Evolutionary conservation across 2,113 vertebrate genomes (phyloP).

Genomic region (Triplophysa rosa): DNA sequence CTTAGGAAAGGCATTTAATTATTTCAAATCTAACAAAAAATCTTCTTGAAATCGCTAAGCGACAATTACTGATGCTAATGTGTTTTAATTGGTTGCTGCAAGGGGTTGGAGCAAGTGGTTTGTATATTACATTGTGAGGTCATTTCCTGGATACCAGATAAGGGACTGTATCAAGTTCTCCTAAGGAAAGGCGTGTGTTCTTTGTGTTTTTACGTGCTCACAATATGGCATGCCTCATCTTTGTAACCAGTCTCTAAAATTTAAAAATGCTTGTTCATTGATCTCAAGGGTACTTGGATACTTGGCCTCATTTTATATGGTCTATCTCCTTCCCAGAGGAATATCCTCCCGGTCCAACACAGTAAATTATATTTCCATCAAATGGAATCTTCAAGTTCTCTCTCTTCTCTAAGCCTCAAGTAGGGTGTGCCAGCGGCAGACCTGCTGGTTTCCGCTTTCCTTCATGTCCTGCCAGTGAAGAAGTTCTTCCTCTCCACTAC

Average conservation of each 20-base stretch:
- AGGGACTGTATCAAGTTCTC: neutral
- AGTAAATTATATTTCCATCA: slow-evolving; percentile 4
- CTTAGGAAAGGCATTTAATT: slow-evolving; percentile 16
- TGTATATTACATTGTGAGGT: slow-evolving; percentile 1
- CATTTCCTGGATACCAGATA: slow-evolving; percentile 43
- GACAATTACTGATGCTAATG: slow-evolving; percentile 18
- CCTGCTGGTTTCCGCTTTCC: slow-evolving; percentile 81
- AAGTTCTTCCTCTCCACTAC: slow-evolving; percentile 89
- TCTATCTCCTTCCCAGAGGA: neutral
- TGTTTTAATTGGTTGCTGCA: slow-evolving; percentile 32
- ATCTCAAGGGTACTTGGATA: neutral
- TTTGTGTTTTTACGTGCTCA: slow-evolving; percentile 2
- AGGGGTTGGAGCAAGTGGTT: slow-evolving; percentile 2
- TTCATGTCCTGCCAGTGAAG: slow-evolving; percentile 95
- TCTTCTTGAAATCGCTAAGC: slow-evolving; percentile 44
- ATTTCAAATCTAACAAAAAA: slow-evolving; percentile 25
- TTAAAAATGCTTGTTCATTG: neutral
- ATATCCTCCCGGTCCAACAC: slow-evolving; percentile 3
- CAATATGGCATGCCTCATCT: slow-evolving; percentile 11
- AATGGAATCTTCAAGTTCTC: neutral
- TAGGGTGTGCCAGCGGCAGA: slow-evolving; percentile 90
- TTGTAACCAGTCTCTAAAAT: neutral
- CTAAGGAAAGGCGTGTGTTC: slow-evolving; percentile 4
- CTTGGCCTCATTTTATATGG: slow-evolving; percentile 1
- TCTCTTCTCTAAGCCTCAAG: slow-evolving; percentile 80